A percentile compares a stretch with the other conserved stretches of the same genome.
Conservation (phyloP, 30 jellyfish, hydroid and myxozoan species). For the Haliclystus octoradiatus region DNA sequence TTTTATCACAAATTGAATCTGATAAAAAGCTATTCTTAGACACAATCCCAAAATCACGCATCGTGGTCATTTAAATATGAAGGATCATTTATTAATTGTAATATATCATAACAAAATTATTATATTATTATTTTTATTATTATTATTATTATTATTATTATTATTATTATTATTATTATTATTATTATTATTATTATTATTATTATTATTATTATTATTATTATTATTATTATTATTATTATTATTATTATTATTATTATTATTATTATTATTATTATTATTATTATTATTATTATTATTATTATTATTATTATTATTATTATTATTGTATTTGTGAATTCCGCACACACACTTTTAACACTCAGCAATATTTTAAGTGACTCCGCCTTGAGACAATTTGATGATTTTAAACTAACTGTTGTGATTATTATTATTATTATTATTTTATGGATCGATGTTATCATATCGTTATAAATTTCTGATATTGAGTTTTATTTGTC, state of each 20-base stretch:
- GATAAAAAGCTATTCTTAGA: background rate
- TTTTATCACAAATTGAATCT: background rate
- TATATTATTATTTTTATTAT: background rate
- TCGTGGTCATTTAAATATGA: background rate
- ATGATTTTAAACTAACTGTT: too few species aligned
- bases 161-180: background rate
- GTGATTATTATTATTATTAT: too few species aligned
- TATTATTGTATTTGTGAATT: too few species aligned
- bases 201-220: background rate
- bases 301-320: background rate
- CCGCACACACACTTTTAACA: too few species aligned
- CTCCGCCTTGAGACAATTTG: too few species aligned
- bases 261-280: background rate
- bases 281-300: background rate
- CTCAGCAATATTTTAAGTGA: too few species aligned
- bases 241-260: background rate
- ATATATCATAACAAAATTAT: background rate
- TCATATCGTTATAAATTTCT: too few species aligned
- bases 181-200: background rate
- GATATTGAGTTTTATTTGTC: too few species aligned
- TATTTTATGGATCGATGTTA: too few species aligned
- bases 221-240: background rate
- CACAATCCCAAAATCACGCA: background rate
- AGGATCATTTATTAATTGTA: background rate
- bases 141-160: background rate